These are phyloP conservation scores for Drosophila prosaltans DNA, from an alignment of 1,140 invertebrate genomes.

Conservation along the genomic window DNA sequence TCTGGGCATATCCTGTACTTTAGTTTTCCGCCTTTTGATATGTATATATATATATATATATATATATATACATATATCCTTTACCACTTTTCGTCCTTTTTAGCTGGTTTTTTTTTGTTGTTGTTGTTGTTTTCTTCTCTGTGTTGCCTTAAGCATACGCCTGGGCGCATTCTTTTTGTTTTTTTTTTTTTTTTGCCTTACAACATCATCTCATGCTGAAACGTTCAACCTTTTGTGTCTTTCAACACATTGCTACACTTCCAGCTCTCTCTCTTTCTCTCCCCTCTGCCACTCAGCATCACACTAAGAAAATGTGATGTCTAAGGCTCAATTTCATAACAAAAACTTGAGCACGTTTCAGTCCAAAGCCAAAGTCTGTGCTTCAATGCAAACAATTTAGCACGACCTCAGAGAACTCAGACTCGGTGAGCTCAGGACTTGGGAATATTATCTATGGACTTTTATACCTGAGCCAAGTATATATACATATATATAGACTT, in stretches of 20 bases:
- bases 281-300: too few relatives aligned
- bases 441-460: background rate
- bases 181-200: conserved; percentile 9
- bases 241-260: too few relatives aligned
- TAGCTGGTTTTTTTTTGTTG: background rate
- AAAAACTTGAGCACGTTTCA: conserved; percentile 77
- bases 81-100: conserved; percentile 39
- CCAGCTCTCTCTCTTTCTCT: too few relatives aligned
- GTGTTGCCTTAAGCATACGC: conserved; percentile 28
- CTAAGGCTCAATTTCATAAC: conserved; percentile 78
- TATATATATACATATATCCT: conserved; percentile 54
- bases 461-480: too few relatives aligned
- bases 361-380: conserved; percentile 23
- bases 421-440: background rate
- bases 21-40: conserved; percentile 70
- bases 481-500: conserved; percentile 48
- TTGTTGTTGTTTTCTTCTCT: background rate
- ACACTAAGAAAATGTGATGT: conserved; percentile 26
- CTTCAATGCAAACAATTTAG: conserved; percentile 78
- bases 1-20: conserved; percentile 65
- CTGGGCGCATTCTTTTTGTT: conserved; percentile 54
- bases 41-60: conserved; percentile 55
- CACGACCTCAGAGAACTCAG: conserved; percentile 46
- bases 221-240: conserved; percentile 9
- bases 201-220: conserved; percentile 5